Conservation (phyloP, 2,797 vertebrate genomes). For the Sebastes minor region DNA sequence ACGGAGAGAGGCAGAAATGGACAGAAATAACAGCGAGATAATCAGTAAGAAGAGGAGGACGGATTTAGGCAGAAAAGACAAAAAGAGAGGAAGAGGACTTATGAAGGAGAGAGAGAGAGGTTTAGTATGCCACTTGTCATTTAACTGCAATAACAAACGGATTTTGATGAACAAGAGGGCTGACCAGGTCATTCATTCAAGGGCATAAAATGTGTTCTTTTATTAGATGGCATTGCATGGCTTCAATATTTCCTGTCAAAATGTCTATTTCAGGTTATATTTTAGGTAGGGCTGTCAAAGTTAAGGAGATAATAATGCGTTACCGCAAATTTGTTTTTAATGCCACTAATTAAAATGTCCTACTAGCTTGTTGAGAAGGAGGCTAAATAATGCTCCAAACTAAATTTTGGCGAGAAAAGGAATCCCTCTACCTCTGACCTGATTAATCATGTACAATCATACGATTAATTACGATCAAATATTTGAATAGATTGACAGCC, state of each 20-base stretch:
- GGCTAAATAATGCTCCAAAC: too few species aligned
- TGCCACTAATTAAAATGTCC: too few species aligned
- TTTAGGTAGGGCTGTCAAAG: not conserved
- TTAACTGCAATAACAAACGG: not conserved
- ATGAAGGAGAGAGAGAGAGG: not conserved
- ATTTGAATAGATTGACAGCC: not conserved
- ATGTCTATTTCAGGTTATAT: not conserved
- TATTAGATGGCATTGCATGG: not conserved
- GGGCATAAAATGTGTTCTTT: not conserved
- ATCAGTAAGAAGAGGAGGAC: constrained; percentile 4
- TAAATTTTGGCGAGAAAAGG: too few species aligned
- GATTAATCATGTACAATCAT: too few species aligned
- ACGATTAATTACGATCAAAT: not conserved
- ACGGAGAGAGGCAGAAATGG: not conserved
- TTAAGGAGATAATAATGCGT: too few species aligned
- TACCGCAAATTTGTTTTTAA: too few species aligned
- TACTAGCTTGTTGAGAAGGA: too few species aligned
- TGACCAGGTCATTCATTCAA: not conserved
- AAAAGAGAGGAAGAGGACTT: not conserved
- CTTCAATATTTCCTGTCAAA: not conserved
- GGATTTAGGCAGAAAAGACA: not conserved
- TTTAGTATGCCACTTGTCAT: not conserved
- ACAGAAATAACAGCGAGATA: constrained; percentile 15
- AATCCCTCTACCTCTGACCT: too few species aligned
- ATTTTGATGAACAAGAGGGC: not conserved